Base-by-base conservation (phyloP, 30 jellyfish, hydroid and myxozoan genomes). In the Calvadosia cruxmelitensis region DNA sequence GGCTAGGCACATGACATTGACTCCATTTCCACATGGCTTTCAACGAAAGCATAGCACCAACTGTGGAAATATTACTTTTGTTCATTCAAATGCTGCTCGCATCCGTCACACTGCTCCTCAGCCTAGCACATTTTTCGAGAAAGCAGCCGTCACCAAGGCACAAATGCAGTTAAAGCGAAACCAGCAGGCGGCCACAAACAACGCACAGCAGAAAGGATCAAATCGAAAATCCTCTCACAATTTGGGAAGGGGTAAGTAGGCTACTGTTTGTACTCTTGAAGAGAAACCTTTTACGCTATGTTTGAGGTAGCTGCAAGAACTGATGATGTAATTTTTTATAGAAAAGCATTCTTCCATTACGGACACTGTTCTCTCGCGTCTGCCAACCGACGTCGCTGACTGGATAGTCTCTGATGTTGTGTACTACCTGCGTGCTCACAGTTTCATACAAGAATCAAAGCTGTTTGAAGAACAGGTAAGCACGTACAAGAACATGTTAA, bases 351-450 rank as follows among this genome's bases (percentile, higher is more conserved):
- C 96, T 2, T 86, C 84, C 62, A 63, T 87, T 36, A 71, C 94
- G 23, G 97, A 87, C 29, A 94, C 80, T 72, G 92, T 87, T 29
- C 53, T 87, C 15, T 76, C 85, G 31, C 66, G 93, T n/a, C 67
- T 87, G 49, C 97, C 97, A 52, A 75, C 85, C 10, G 97, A 87
- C 53, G 97, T 87, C 31, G 97, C 97, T 28, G 97, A 87, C 70
- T 87, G 97, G 97, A 65, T 93, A n/a, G 94, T 87, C 50, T 76
- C 81, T 1, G 94, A 87, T 66, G 97, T 87, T 15, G 78, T 82
- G 42, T 87, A 74, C 33, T 87, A 87, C 52, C 63, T 87, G 12
- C 79, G 79, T 50, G 73, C 97, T 3, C 97, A 87, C 62, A 94
- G 97, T 3, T 87, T 66, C 71, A 72, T 83, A 26, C 86, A 78